Base-by-base conservation (phyloP, 2,797 vertebrate species). In the Pelobates cultripes region DNA sequence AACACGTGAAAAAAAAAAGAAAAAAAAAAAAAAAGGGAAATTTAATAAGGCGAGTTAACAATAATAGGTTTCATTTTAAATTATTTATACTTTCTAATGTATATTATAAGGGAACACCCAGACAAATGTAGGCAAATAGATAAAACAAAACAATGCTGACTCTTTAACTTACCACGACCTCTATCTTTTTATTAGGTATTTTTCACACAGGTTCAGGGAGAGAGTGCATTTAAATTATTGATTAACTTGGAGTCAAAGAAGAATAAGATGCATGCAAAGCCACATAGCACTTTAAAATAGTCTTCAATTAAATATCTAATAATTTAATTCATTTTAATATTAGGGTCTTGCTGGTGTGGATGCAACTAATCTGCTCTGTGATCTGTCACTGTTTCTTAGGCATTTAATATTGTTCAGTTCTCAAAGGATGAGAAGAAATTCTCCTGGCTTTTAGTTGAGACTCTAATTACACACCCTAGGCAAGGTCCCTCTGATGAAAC, bases 291-390 rank as follows among this genome's bases (percentile, higher is more conserved):
- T 40, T 70, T 68, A 43, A 57, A 61, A 47, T 43, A 14, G 40
- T 61, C 28, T 57, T 69, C 15, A 60, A 80, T 80, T 6, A 57
- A 57, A 15, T n/a, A 42, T 44, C 53, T 14, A 1, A 68, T 80
- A 43, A 44, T 74, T 57, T 55, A 17, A 44, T 67, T 28, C 15
- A 74, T 40, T 41, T 51, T 51, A 51, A 51, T 10, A 51, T 51
- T 51, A 5, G 5, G 5, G 5, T 51, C 5, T 10, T 5, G 47
- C 10, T 57, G 41, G 9, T n/a, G 28, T 4, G 63, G 6, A 4
- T 68, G 3, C 4, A 74, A 14, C 45, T 44, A 45, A 60, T 42
- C 47, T 60, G 12, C 17, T 41, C 71, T 40, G 43, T 69, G 66
- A 80, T 75, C 42, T 57, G 55, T 10, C 44, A 67, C 43, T 47